Percentiles rank a stretch among this genome's conserved stretches.
These are phyloP conservation scores for Leptura quadrifasciata DNA, from an alignment of 2,888 invertebrate genomes.

Conservation along the genomic window DNA sequence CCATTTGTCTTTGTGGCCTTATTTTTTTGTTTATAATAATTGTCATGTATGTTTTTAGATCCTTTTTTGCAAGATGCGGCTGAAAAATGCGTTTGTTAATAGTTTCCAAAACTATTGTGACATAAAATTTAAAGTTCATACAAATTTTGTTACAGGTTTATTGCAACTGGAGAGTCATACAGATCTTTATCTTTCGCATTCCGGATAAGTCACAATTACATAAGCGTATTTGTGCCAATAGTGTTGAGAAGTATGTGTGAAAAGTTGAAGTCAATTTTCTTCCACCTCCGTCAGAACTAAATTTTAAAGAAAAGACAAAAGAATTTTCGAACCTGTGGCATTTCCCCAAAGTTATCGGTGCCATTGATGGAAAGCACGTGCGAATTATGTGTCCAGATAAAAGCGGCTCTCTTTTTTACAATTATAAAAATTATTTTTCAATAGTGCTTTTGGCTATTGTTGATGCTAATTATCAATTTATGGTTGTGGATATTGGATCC, in stretches of 20 bases:
- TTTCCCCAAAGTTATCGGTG: slow-evolving; percentile 50
- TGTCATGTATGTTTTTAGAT: no score
- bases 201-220: slow-evolving; percentile 43
- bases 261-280: slow-evolving; percentile 38
- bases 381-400: not conserved
- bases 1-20: no score
- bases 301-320: slow-evolving; percentile 36
- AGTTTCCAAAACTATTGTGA: no score
- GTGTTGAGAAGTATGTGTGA: no score
- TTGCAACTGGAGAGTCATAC: slow-evolving; percentile 41
- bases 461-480: slow-evolving; percentile 50
- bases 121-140: no score
- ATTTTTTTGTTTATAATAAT: no score
- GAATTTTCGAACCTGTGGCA: slow-evolving; percentile 46
- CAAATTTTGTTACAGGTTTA: slow-evolving; percentile 24
- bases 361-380: slow-evolving; percentile 46
- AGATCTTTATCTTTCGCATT: slow-evolving; percentile 38
- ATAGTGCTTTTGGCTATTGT: slow-evolving; percentile 11
- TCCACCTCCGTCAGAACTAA: not conserved
- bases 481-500: slow-evolving; percentile 43
- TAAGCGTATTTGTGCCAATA: slow-evolving; percentile 8
- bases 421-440: slow-evolving; percentile 7
- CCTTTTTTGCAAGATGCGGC: no score
- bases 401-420: not conserved
- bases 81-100: no score